phyloP scores from a whole-genome alignment of 2,888 invertebrate species.

The Keiferia lycopersicella region DNA sequence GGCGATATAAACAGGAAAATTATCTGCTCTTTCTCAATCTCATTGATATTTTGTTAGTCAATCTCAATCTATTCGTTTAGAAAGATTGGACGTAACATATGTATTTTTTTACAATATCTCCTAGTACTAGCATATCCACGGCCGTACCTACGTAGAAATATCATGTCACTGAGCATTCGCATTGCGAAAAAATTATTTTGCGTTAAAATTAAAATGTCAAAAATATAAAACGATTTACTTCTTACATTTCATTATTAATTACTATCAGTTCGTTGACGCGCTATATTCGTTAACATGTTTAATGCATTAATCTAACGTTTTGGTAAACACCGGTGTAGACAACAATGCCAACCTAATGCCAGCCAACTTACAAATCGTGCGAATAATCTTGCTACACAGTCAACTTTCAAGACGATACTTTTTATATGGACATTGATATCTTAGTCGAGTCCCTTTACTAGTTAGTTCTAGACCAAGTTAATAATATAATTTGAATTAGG shows the following conservation, averaged over 20 bases:
- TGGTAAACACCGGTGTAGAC: constrained; percentile 6
- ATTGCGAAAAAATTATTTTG: constrained; percentile 4
- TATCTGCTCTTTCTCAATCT: neutral
- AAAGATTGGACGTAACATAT: neutral
- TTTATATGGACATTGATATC: neutral
- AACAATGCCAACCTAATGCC: neutral
- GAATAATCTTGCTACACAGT: neutral
- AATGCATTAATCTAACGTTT: neutral
- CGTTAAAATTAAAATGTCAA: neutral
- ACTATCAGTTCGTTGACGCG: constrained; percentile 24
- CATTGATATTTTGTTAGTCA: too few species aligned
- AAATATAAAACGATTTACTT: neutral
- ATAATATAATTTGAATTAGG: too few species aligned
- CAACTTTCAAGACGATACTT: neutral
- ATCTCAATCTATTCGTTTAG: neutral
- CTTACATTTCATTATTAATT: constrained; percentile 11
- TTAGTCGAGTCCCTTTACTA: neutral
- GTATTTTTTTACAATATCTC: neutral
- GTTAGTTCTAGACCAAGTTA: too few species aligned
- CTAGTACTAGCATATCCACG: neutral
- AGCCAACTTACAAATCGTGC: neutral
- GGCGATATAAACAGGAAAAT: neutral
- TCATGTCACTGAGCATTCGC: constrained; percentile 1
- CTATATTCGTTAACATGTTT: constrained; percentile 4
- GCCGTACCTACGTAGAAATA: neutral